Evolutionary conservation across 2,888 invertebrate genomes (phyloP), one percentile per base, ranked within the genome.

Genomic region (Quadroppia sp.): DNA sequence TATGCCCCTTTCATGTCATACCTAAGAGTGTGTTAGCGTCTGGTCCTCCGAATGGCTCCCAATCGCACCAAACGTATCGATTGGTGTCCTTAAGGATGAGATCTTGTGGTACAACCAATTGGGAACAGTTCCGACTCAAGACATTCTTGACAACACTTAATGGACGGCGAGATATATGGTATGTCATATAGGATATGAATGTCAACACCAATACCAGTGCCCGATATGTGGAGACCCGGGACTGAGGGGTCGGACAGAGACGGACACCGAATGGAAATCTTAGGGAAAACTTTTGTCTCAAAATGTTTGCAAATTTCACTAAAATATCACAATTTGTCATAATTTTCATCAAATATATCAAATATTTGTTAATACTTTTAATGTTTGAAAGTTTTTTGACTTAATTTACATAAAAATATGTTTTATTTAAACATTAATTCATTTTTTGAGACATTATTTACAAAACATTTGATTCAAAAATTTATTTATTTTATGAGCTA

Each of bases 151-250:
- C 96, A 76, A 96, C 92, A 42, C 95, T 95, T 80, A 96, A 91
- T 0, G 96, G 94, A 81, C 96, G 96, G 76, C 96, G 85, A 2
- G 94, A 91, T 84, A 96, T 85, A 82, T 97, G 97, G 82, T 92
- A 97, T 77, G 90, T 89, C 80, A 89, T 90, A 82, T 97, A 97
- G 1, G 91, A 88, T 74, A 94, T 82, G 83, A 92, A 97, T 0
- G 97, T 97, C 23, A 96, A 85, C 9, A 88, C 81, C 15, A 95
- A 85, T 36, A 94, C 87, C 75, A 89, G 89, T 11, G 85, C 85
- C 81, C 89, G 89, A 83, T 91, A 92, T 11, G 64, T 67, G 36
- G 67, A 45, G 15, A 73, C 4, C 23, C 20, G 48, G 48, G 15
- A 48, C 17, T 48, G 48, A 48, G 9, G 4, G 9, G 36, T 7